Evolutionary conservation across 2,113 vertebrate genomes (phyloP).

Genomic region (Columba livia): DNA sequence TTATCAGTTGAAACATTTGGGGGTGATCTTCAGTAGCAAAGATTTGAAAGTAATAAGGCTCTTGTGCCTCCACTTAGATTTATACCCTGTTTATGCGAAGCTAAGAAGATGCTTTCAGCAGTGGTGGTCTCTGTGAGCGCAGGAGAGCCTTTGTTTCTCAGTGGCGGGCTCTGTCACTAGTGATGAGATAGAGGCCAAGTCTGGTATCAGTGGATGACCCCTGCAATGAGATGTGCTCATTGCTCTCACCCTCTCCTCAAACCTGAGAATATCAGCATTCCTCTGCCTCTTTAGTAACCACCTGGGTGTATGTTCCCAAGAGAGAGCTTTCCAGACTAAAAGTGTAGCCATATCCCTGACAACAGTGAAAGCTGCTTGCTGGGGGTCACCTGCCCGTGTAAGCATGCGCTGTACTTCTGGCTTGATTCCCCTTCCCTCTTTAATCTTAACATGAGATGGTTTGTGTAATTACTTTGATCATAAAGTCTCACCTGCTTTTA

Average conservation of each 20-base stretch:
- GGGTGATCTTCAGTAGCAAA: background rate
- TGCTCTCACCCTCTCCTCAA: background rate
- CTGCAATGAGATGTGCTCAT: background rate
- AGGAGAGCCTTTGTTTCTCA: background rate
- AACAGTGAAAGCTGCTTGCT: background rate
- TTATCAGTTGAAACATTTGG: accelerated
- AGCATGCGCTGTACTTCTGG: accelerated
- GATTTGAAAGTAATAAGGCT: background rate
- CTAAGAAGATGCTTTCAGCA: background rate
- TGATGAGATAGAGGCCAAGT: background rate
- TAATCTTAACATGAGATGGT: background rate
- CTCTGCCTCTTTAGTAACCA: background rate
- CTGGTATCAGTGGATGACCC: background rate
- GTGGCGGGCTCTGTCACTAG: background rate
- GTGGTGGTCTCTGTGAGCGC: background rate
- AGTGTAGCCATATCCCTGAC: background rate
- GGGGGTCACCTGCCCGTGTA: background rate
- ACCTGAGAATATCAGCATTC: background rate
- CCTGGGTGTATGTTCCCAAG: background rate
- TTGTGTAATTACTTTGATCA: background rate
- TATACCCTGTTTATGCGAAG: accelerated
- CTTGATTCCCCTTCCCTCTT: background rate
- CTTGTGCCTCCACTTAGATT: background rate
- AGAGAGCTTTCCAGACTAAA: background rate
- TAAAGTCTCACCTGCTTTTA: background rate